These are phyloP conservation scores for Tricholauxania praeusta DNA, from an alignment of 2,888 invertebrate species.

Conservation along the genomic window DNA sequence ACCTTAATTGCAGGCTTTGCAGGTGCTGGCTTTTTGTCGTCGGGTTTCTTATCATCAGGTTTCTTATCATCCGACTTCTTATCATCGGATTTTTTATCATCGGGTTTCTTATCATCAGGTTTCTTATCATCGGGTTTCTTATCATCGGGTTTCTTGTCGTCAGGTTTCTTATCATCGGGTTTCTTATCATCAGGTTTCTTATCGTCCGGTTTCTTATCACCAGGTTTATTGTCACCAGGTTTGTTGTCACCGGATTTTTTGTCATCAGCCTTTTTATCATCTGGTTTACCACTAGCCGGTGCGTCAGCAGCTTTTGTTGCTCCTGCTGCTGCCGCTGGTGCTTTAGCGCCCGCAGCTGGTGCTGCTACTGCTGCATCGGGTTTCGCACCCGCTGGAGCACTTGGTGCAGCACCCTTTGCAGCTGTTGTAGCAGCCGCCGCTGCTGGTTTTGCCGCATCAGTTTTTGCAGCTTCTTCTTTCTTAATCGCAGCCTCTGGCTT, in stretches of 20 bases:
- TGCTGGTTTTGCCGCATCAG: conserved; percentile 55
- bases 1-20: conserved; percentile 63
- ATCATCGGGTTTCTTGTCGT: conserved; percentile 47
- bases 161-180: conserved; percentile 38
- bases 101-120: conserved; percentile 48
- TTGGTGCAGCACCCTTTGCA: conserved; percentile 55
- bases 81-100: conserved; percentile 40
- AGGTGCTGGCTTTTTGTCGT: conserved; percentile 55
- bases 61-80: conserved; percentile 35
- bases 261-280: conserved; percentile 49
- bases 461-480: conserved; percentile 57
- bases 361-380: conserved; percentile 52
- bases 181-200: conserved; percentile 41
- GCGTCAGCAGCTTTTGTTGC: conserved; percentile 55
- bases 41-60: conserved; percentile 54
- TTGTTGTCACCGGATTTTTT: conserved; percentile 45
- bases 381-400: conserved; percentile 58
- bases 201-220: conserved; percentile 40
- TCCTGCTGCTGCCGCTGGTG: conserved; percentile 49
- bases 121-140: conserved; percentile 49
- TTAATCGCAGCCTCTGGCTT: conserved; percentile 62
- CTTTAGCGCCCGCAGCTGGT: conserved; percentile 56
- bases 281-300: conserved; percentile 49
- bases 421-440: conserved; percentile 51
- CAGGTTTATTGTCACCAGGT: conserved; percentile 39